phyloP scores from a whole-genome alignment of 2,797 vertebrate species.

The Chanos chanos region DNA sequence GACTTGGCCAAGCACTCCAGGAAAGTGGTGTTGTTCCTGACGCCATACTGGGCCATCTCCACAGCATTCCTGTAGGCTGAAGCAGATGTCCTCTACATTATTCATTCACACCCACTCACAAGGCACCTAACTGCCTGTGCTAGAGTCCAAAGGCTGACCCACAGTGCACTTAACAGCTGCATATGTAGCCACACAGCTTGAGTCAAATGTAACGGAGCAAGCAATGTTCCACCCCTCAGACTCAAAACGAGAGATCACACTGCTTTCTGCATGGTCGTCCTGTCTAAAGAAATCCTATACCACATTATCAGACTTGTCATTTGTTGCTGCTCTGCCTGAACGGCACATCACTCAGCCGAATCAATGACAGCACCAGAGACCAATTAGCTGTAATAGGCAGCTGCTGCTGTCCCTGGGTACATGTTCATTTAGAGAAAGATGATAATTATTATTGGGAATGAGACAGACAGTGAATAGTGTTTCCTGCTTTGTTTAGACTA shows the following conservation, averaged over 20 bases:
- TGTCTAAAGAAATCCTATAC: conserved; percentile 7
- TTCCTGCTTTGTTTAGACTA: too few relatives aligned
- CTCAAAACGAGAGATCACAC: background rate
- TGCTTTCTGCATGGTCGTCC: background rate
- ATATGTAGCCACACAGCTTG: conserved; percentile 43
- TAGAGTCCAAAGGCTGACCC: conserved; percentile 6
- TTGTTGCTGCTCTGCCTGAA: conserved; percentile 27
- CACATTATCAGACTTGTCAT: conserved; percentile 12
- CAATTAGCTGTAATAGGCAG: conserved; percentile 61
- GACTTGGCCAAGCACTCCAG: conserved; percentile 92
- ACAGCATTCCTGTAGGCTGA: conserved; percentile 92
- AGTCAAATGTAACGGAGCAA: conserved; percentile 42
- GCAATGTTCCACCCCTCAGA: background rate
- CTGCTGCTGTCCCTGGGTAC: conserved; percentile 45
- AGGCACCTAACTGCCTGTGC: conserved; percentile 16
- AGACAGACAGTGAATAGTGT: background rate
- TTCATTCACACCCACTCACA: conserved; percentile 37
- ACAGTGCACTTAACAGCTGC: conserved; percentile 27
- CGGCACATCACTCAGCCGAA: conserved; percentile 47
- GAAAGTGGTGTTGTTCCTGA: conserved; percentile 97
- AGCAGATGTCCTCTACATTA: conserved; percentile 7
- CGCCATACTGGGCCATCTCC: conserved; percentile 91
- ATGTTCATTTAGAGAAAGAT: conserved; percentile 48
- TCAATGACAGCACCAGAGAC: conserved; percentile 47
- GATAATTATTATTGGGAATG: too few relatives aligned